Evolutionary conservation across 2,797 vertebrate species (phyloP), one percentile per base, ranked within the genome.

Genomic region (Craterocephalus amniculus): DNA sequence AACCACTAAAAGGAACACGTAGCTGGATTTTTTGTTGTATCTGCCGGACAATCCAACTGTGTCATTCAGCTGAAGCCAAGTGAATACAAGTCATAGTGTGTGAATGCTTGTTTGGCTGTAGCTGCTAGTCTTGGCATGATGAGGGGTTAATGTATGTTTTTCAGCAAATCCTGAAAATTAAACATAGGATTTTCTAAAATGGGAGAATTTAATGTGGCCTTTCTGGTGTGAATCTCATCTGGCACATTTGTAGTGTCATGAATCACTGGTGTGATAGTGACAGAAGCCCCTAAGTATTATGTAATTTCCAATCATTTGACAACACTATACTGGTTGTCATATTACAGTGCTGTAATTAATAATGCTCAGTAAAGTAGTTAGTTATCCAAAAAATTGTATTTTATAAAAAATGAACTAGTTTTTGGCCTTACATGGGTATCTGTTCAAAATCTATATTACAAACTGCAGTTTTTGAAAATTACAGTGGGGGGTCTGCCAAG

Each of bases 31-130:
- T 34, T 24, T 26, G 52, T 49, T 48, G 34, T n/a, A 0, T 27
- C 58, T 70, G 52, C 57, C 16, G 57, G 58, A 72, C 9, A 4
- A 51, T 36, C 70, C 67, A 26, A 83, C 74, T 75, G 78, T 80
- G 75, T 58, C 72, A 76, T 87, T 83, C 82, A 79, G 49, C 74
- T 16, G 11, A 31, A 63, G 79, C 70, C 79, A 85, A 63, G 76
- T 35, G 38, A 58, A 70, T 48, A 45, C 1, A 56, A 32, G n/a
- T 45, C 58, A 36, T n/a, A 43, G 36, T 43, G 38, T 48, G 49
- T 63, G 52, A 58, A 31, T 48, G 16, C 48, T 24, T 14, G 56
- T 34, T 18, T 45, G 26, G 32, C 34, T 9, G 56, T 35, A 61
- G 16, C 38, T 16, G 38, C 38, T 40, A 13, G 14, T 43, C 16